A percentile compares a stretch with the other conserved stretches of the same genome.
Conservation (phyloP, 2,113 vertebrate genomes). For the Callionymus lyra region DNA sequence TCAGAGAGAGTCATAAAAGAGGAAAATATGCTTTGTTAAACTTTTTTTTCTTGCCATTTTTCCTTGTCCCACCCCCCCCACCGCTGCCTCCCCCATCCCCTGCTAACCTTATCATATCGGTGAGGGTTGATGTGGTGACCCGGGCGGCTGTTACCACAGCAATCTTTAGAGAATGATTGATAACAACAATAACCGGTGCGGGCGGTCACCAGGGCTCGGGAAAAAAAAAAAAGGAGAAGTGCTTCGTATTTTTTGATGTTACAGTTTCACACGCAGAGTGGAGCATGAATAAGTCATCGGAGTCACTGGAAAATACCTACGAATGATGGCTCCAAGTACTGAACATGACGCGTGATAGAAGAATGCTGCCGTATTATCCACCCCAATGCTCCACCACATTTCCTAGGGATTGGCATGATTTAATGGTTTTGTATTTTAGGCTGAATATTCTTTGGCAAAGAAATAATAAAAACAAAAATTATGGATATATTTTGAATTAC, state of each 20-base stretch:
- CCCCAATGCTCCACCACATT: too few species aligned
- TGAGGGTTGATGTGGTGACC: constrained; percentile 18
- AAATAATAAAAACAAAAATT: too few species aligned
- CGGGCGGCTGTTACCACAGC: constrained; percentile 19
- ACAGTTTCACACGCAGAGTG: neutral
- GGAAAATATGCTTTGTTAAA: constrained; percentile 57
- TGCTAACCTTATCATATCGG: constrained; percentile 43
- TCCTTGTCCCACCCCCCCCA: constrained; percentile 10
- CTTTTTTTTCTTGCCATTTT: constrained; percentile 31
- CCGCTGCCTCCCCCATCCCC: constrained; percentile 2
- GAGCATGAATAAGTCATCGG: neutral
- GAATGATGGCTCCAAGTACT: too few species aligned
- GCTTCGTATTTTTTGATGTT: too few species aligned
- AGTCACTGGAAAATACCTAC: neutral
- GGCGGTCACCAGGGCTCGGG: constrained; percentile 10
- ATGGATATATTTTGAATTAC: too few species aligned
- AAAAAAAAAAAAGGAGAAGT: too few species aligned
- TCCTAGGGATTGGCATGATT: too few species aligned
- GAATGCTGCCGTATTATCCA: too few species aligned
- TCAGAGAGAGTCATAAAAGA: constrained; percentile 57
- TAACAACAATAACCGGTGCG: constrained; percentile 45
- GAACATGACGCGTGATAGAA: too few species aligned
- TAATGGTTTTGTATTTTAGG: too few species aligned
- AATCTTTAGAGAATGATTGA: constrained; percentile 52
- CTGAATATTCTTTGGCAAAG: too few species aligned